Base-by-base conservation (phyloP, 2,888 invertebrate species). In the Chorisops tibialis region DNA sequence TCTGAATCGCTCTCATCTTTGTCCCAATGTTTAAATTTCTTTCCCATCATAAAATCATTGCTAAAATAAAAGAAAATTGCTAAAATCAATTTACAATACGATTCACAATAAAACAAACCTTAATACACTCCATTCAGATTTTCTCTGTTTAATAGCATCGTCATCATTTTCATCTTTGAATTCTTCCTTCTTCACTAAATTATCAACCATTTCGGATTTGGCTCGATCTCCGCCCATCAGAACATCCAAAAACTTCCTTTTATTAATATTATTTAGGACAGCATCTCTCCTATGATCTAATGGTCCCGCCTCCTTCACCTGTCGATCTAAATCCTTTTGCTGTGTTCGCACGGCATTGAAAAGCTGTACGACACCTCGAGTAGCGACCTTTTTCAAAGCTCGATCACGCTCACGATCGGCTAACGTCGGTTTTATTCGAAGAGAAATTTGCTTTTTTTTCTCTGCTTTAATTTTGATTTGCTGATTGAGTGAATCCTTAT, bases 21-120 rank as follows among this genome's bases (percentile, higher is more conserved):
- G 73, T 94, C 92, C 95, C 95, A 95, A 77, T 94, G 92, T 79
- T 93, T 93, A 79, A 93, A 84, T 79, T 89, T 89, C 30, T 89
- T 88, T 66, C 89, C 90, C 83, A 91, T 89, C 87, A 93, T 90
- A 74, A 91, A 96, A 77, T 95, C 93, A 71, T 93, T 91, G 66
- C 88, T 83, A 72, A 47, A 68, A 67, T 60, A 65, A 63, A 63
- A 65, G 43, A 39, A 61, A 50, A 47, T 14, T 56, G 24, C 52
- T 65, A 16, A 35, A 45, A 51, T 38, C 16, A 24, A 38, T n/a
- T 22, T 1, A 21, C n/a, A 49, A 49, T 9, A 4, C 2, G 14
- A 19, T 22, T 48, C 48, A 21, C 6, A 48, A 48, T 14, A 45
- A 11, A 41, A 43, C 56, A 21, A 19, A 81, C 77, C 82, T 81